phyloP scores from a whole-genome alignment of 2,113 vertebrate genomes.

The Rhodinocichla rosea region DNA sequence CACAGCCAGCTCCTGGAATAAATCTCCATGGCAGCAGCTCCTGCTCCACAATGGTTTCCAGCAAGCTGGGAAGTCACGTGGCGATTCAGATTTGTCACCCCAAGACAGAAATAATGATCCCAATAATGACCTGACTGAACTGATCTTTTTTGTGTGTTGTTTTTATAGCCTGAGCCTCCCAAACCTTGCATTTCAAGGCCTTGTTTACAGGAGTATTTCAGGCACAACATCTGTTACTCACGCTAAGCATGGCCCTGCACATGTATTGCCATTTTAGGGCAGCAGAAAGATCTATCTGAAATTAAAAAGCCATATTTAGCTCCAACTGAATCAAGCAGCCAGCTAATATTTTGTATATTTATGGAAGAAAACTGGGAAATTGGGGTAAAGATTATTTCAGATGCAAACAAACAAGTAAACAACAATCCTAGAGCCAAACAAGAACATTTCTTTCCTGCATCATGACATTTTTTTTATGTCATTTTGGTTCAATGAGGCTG shows the following conservation, averaged over 20 bases:
- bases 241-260: background rate
- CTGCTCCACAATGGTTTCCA: background rate
- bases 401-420: slow-evolving; percentile 19
- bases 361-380: background rate
- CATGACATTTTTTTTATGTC: background rate
- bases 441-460: background rate
- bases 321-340: background rate
- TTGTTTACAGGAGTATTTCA: slow-evolving; percentile 54
- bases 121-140: background rate
- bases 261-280: slow-evolving; percentile 56
- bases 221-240: slow-evolving; percentile 50
- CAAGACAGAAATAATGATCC: background rate
- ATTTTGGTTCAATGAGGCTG: background rate
- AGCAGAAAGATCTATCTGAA: background rate
- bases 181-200: background rate
- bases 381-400: background rate
- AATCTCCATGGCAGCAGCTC: background rate
- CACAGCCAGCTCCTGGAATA: background rate
- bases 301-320: slow-evolving; percentile 48
- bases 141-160: background rate
- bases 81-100: background rate
- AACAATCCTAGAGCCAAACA: background rate
- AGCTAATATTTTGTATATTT: slow-evolving; percentile 16
- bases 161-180: background rate
- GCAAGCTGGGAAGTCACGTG: background rate